Evolutionary conservation across 2,113 vertebrate species (phyloP).

Genomic region (Aptenodytes forsteri): DNA sequence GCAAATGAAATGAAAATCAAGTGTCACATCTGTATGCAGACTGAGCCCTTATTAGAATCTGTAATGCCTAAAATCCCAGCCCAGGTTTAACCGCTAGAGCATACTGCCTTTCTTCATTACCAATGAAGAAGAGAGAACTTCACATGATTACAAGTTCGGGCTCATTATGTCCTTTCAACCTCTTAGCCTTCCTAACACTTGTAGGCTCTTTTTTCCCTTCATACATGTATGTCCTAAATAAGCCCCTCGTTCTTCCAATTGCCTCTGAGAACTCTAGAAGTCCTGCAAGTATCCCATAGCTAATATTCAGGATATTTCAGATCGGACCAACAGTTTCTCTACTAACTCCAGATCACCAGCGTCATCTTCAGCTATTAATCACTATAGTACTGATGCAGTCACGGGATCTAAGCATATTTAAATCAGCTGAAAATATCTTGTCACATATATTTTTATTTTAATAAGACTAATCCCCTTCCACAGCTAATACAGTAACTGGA

Average conservation of each 20-base stretch:
- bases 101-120: not conserved
- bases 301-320: not conserved
- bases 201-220: not conserved
- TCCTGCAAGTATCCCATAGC: not conserved
- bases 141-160: not conserved
- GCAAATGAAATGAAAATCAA: not conserved
- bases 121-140: not conserved
- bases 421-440: not conserved
- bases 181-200: not conserved
- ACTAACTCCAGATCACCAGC: not conserved
- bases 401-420: not conserved
- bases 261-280: not conserved
- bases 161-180: accelerated
- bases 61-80: not conserved
- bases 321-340: not conserved
- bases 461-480: not conserved
- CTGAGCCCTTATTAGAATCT: not conserved
- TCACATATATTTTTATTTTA: not conserved
- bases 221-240: not conserved
- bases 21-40: not conserved
- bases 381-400: not conserved
- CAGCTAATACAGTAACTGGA: not conserved
- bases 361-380: not conserved
- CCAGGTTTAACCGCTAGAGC: not conserved
- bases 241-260: not conserved